Conservation (phyloP, 1,140 invertebrate genomes). For the Armadillidium nasatum region DNA sequence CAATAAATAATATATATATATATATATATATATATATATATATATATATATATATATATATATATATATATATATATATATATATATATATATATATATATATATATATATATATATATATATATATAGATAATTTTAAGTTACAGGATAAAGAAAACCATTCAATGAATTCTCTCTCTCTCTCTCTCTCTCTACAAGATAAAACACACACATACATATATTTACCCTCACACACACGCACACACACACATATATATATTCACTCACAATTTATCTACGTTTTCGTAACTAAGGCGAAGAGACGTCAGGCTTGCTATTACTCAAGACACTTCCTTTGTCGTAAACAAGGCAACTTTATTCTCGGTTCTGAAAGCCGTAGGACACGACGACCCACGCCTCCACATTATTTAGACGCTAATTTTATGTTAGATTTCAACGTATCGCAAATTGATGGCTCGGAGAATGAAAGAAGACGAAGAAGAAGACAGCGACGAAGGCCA, state of each 20-base stretch:
- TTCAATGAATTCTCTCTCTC: too few relatives aligned
- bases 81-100: too few relatives aligned
- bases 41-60: slow-evolving; percentile 11
- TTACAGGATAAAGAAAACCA: too few relatives aligned
- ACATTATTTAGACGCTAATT: background rate
- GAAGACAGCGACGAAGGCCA: background rate
- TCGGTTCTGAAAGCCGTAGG: background rate
- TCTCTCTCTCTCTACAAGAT: too few relatives aligned
- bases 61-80: slow-evolving; percentile 13
- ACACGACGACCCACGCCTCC: background rate
- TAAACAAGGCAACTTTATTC: slow-evolving; percentile 6
- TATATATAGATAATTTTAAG: too few relatives aligned
- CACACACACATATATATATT: too few relatives aligned
- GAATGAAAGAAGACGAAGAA: background rate
- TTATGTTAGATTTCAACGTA: slow-evolving; percentile 5
- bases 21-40: slow-evolving; percentile 4
- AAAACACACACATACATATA: too few relatives aligned
- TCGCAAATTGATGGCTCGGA: background rate
- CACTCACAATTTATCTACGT: too few relatives aligned
- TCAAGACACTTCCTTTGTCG: background rate
- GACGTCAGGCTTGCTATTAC: background rate
- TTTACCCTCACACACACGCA: too few relatives aligned
- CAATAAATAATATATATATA: background rate
- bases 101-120: too few relatives aligned
- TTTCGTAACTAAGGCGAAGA: background rate